Conservation (phyloP, 1,140 invertebrate genomes). For the Micrasema minimum region DNA sequence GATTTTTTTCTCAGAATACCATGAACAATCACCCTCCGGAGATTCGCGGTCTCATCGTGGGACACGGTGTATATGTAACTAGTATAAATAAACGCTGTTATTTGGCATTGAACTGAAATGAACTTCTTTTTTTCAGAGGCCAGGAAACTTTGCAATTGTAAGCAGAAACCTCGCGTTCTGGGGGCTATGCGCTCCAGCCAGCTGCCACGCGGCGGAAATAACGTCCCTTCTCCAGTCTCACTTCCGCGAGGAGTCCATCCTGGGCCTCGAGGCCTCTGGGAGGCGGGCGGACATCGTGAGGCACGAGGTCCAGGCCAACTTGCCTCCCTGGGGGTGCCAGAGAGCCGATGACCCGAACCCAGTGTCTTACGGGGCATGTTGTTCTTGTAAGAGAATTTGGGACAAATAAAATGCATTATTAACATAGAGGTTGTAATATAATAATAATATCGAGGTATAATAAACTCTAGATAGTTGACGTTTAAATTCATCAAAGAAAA, state of each 20-base stretch:
- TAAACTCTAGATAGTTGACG: neutral
- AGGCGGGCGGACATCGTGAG: neutral
- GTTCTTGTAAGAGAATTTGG: constrained; percentile 7
- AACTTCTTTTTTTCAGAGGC: neutral
- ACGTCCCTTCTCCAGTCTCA: neutral
- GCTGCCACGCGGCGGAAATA: neutral
- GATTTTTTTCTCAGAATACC: no score
- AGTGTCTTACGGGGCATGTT: neutral
- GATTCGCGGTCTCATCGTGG: no score
- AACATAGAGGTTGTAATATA: neutral
- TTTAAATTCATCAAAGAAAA: no score
- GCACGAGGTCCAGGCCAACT: constrained; percentile 8
- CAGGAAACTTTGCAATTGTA: neutral
- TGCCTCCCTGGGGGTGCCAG: neutral
- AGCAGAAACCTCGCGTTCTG: neutral
- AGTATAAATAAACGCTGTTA: neutral
- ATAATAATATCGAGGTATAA: neutral
- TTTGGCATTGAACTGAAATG: neutral
- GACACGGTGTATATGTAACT: no score
- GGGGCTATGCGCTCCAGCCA: constrained; percentile 19
- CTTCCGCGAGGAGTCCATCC: neutral
- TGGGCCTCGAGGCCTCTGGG: neutral
- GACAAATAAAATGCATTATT: neutral
- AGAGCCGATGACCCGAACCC: neutral
- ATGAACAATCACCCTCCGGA: no score